Conservation (phyloP, 1,140 invertebrate genomes). For the Pygmarrhopalites habei region DNA sequence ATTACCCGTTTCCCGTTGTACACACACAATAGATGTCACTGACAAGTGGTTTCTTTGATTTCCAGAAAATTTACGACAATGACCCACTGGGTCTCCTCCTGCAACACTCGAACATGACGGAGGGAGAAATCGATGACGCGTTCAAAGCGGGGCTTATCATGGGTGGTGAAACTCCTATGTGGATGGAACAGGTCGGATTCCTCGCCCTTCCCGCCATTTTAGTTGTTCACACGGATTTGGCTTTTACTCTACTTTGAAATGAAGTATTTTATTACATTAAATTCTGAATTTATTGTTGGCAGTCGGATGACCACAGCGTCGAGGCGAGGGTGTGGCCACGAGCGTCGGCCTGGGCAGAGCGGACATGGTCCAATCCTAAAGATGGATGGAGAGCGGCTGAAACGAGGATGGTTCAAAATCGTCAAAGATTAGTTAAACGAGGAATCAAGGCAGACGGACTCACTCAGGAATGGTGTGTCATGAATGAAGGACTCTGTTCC, state of each 20-base stretch:
- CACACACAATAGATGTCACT: too few species aligned
- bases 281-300: too few species aligned
- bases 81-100: slow-evolving; percentile 59
- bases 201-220: too few species aligned
- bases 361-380: slow-evolving; percentile 43
- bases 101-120: slow-evolving; percentile 58
- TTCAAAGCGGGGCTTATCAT: slow-evolving; percentile 47
- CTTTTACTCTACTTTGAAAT: too few species aligned
- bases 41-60: too few species aligned
- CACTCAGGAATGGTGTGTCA: slow-evolving; percentile 42
- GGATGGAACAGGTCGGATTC: slow-evolving; percentile 73
- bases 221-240: too few species aligned
- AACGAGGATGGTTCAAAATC: slow-evolving; percentile 54
- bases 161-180: slow-evolving; percentile 69
- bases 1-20: too few species aligned
- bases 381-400: slow-evolving; percentile 53
- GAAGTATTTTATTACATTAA: too few species aligned
- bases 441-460: slow-evolving; percentile 40
- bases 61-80: slow-evolving; percentile 72
- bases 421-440: slow-evolving; percentile 39
- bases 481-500: slow-evolving; percentile 42
- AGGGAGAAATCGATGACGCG: slow-evolving; percentile 52
- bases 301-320: too few species aligned
- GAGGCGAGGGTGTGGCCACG: too few species aligned
- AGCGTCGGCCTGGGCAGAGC: slow-evolving; percentile 42